Evolutionary conservation across 2,113 vertebrate genomes (phyloP).

Genomic region (Pteropus alecto): DNA sequence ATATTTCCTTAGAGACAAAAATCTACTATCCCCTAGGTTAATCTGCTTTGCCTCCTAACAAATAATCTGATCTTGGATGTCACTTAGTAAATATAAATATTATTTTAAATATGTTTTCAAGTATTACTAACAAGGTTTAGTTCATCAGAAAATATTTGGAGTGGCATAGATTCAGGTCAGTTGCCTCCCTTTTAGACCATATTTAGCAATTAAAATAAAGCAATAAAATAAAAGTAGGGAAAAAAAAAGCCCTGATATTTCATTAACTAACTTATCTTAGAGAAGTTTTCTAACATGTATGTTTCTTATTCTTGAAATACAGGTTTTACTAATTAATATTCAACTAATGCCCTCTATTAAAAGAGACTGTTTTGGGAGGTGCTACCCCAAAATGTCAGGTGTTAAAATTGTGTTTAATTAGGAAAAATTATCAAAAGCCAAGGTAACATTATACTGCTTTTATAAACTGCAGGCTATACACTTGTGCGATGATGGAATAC

Average conservation of each 20-base stretch:
- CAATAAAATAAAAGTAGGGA: constrained; percentile 3
- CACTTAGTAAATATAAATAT: constrained; percentile 65
- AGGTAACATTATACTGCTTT: background rate
- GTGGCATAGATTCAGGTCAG: background rate
- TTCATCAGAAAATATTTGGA: constrained; percentile 62
- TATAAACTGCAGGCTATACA: background rate
- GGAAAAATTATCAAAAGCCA: background rate
- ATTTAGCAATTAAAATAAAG: constrained; percentile 52
- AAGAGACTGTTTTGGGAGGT: background rate
- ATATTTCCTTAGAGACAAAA: constrained; percentile 49
- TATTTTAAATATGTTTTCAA: constrained; percentile 50
- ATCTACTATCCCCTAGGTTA: constrained; percentile 36
- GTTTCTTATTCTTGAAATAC: background rate
- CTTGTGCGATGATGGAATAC: background rate
- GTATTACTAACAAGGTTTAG: constrained; percentile 26
- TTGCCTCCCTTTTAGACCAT: constrained; percentile 25
- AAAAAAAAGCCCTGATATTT: background rate
- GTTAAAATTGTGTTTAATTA: background rate
- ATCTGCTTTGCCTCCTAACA: constrained; percentile 32
- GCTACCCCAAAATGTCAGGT: background rate
- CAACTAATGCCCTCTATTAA: background rate
- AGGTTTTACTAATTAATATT: background rate
- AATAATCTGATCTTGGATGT: constrained; percentile 47
- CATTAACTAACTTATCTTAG: background rate
- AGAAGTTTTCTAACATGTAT: background rate